These are phyloP conservation scores for Hetaerina americana DNA, from an alignment of 1,140 invertebrate genomes.

Conservation along the genomic window DNA sequence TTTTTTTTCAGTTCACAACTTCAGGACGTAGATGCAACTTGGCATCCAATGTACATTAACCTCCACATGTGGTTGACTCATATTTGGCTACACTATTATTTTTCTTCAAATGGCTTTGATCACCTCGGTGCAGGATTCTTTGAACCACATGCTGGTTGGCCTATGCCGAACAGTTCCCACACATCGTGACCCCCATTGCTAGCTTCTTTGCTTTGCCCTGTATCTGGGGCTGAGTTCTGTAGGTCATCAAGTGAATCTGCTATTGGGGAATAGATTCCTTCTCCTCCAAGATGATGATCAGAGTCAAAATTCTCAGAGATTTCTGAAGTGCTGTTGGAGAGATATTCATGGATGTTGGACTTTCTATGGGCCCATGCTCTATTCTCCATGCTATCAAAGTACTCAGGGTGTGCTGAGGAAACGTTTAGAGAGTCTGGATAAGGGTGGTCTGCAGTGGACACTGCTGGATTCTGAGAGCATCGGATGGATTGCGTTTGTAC, in stretches of 20 bases:
- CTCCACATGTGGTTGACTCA: background rate
- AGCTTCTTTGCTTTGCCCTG: background rate
- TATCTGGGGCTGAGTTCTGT: background rate
- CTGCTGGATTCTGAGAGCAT: background rate
- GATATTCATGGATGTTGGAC: background rate
- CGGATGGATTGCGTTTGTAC: background rate
- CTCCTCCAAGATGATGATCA: background rate
- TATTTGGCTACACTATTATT: background rate
- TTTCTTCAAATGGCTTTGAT: background rate
- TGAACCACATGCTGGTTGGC: background rate
- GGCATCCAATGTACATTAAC: no score
- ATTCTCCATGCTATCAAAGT: background rate
- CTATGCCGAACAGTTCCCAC: background rate
- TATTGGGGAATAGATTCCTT: background rate
- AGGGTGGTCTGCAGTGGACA: background rate
- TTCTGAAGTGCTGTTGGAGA: background rate
- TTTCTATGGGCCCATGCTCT: background rate
- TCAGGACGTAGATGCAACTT: background rate
- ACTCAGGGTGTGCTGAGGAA: background rate
- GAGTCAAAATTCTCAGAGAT: background rate
- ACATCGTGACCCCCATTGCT: background rate
- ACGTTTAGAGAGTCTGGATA: background rate
- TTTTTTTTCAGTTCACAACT: background rate
- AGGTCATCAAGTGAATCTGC: background rate
- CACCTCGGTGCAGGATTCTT: background rate